A percentile compares a stretch with the other conserved stretches of the same genome.
Evolutionary conservation across 37 sponge, comb jelly and placozoan species (phyloP).

Genomic region (Petrosia ficiformis): DNA sequence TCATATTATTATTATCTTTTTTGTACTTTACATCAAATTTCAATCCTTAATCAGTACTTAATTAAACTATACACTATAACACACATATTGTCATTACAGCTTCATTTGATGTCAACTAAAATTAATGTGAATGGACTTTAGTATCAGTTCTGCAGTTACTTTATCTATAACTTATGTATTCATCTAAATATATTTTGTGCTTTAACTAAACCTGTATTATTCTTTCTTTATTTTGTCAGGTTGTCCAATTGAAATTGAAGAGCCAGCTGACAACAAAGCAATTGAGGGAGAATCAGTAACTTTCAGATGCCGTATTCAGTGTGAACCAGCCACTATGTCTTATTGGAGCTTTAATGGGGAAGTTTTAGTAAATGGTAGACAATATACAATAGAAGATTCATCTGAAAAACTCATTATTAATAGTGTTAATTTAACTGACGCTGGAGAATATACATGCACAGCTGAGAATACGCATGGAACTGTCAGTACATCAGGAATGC

Average conservation of each 20-base stretch:
- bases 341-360: neutral
- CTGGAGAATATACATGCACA: neutral
- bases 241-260: neutral
- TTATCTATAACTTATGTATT: too few species aligned
- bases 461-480: neutral
- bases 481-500: neutral
- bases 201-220: too few species aligned
- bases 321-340: neutral
- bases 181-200: too few species aligned
- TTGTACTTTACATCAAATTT: too few species aligned
- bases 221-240: too few species aligned
- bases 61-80: too few species aligned
- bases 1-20: too few species aligned
- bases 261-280: neutral
- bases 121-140: too few species aligned
- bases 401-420: neutral
- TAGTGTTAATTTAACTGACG: neutral
- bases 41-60: too few species aligned
- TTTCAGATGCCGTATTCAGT: neutral
- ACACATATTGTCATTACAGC: too few species aligned
- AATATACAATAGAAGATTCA: neutral
- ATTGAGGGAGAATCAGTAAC: neutral
- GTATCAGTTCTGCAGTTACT: too few species aligned
- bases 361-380: neutral
- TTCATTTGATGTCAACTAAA: too few species aligned